A percentile compares a stretch with the other conserved stretches of the same genome.
Evolutionary conservation across 23 tunicate species (phyloP).

Genomic region (Styela clava): DNA sequence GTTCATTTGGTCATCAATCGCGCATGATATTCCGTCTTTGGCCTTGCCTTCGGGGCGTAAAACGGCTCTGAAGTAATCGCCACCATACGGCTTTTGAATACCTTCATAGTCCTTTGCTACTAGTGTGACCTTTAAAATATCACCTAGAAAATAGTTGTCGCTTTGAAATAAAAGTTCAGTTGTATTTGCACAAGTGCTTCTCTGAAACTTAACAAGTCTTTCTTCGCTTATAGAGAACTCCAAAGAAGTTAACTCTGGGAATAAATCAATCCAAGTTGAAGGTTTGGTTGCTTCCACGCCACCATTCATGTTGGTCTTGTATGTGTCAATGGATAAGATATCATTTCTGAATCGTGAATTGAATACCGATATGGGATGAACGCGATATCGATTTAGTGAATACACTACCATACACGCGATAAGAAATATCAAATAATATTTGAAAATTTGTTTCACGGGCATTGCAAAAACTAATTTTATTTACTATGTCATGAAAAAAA

Average conservation of each 20-base stretch:
- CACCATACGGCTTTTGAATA: constrained; percentile 30
- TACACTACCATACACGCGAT: no score
- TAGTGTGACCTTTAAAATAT: constrained; percentile 15
- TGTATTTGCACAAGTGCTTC: not conserved
- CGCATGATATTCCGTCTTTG: constrained; percentile 39
- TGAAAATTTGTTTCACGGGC: no score
- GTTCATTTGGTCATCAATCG: constrained; percentile 25
- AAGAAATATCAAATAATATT: no score
- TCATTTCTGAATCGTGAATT: no score
- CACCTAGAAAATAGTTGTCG: constrained; percentile 7
- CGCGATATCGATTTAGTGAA: no score
- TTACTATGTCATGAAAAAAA: no score
- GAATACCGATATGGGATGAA: no score
- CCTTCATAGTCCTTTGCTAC: constrained; percentile 30
- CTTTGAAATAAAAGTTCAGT: not conserved
- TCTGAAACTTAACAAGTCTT: not conserved
- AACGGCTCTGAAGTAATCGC: constrained; percentile 45
- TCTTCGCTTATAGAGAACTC: not conserved
- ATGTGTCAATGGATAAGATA: no score
- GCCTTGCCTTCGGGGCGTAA: not conserved
- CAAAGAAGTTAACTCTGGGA: not conserved
- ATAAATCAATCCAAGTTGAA: not conserved
- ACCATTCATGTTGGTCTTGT: no score
- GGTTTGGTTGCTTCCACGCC: no score
- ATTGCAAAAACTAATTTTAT: no score